Conservation (phyloP, 1,140 invertebrate species). For the Chrysopa pallens region DNA sequence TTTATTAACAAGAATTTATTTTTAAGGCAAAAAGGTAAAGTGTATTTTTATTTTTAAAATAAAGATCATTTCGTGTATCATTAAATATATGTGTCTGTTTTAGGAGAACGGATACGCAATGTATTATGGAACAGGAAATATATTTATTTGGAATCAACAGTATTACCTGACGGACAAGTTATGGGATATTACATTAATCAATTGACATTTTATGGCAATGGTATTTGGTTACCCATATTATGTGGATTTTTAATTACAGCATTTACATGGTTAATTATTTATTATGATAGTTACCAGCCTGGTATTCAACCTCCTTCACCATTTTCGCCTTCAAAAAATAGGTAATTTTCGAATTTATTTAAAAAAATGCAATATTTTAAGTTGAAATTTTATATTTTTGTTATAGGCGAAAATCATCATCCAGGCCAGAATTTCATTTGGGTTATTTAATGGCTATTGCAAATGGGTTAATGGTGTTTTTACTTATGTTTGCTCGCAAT, state of each 20-base stretch:
- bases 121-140: neutral
- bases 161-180: neutral
- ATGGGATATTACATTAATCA: neutral
- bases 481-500: neutral
- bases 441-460: constrained; percentile 20
- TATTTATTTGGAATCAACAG: neutral
- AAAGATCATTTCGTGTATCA: neutral
- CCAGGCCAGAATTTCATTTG: constrained; percentile 19
- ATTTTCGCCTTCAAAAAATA: constrained; percentile 21
- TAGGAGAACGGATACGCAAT: neutral
- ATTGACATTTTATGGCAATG: constrained; percentile 5
- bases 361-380: too few relatives aligned
- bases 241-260: constrained; percentile 17
- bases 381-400: too few relatives aligned
- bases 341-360: constrained; percentile 7
- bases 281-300: constrained; percentile 27
- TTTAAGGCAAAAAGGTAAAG: too few relatives aligned
- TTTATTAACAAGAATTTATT: too few relatives aligned
- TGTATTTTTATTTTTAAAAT: neutral
- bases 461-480: constrained; percentile 14
- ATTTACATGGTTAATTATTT: constrained; percentile 26
- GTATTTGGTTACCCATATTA: constrained; percentile 16
- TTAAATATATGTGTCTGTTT: neutral
- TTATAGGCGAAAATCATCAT: constrained; percentile 12
- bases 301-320: constrained; percentile 27